These are phyloP conservation scores for Phocoena phocoena DNA, from an alignment of 2,113 vertebrate species.

Conservation along the genomic window DNA sequence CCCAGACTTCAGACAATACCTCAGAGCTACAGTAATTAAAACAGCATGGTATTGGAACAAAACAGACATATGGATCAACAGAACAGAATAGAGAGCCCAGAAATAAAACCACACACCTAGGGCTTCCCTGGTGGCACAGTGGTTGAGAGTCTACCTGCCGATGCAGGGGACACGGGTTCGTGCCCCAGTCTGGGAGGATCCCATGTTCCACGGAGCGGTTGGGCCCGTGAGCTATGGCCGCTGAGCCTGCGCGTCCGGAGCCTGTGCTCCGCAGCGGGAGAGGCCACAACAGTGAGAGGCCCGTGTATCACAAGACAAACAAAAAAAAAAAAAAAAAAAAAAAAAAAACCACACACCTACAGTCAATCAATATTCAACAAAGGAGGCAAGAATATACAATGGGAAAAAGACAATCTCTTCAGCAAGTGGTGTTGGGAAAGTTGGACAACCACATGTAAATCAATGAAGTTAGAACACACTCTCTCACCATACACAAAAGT, in stretches of 20 bases:
- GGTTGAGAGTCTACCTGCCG: too few relatives aligned
- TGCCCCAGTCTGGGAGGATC: too few relatives aligned
- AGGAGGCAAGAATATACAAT: neutral
- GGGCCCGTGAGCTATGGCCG: too few relatives aligned
- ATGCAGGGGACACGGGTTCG: too few relatives aligned
- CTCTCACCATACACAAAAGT: neutral
- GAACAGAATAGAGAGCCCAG: neutral
- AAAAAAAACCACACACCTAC: neutral
- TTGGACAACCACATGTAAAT: neutral
- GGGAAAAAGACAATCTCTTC: neutral
- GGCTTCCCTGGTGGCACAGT: too few relatives aligned
- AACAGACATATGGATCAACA: neutral
- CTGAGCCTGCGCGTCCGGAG: too few relatives aligned
- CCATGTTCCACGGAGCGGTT: too few relatives aligned
- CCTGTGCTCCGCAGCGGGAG: too few relatives aligned
- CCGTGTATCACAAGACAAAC: too few relatives aligned
- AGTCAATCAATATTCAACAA: neutral
- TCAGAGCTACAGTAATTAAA: neutral
- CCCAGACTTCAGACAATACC: neutral
- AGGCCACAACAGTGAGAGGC: too few relatives aligned
- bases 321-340: too few relatives aligned
- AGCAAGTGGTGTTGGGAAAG: neutral
- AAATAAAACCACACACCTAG: neutral
- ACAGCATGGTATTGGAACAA: neutral
- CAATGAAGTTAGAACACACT: neutral